These are phyloP conservation scores for Amblyopsis hoosieri DNA, from an alignment of 2,797 vertebrate genomes.

Conservation along the genomic window DNA sequence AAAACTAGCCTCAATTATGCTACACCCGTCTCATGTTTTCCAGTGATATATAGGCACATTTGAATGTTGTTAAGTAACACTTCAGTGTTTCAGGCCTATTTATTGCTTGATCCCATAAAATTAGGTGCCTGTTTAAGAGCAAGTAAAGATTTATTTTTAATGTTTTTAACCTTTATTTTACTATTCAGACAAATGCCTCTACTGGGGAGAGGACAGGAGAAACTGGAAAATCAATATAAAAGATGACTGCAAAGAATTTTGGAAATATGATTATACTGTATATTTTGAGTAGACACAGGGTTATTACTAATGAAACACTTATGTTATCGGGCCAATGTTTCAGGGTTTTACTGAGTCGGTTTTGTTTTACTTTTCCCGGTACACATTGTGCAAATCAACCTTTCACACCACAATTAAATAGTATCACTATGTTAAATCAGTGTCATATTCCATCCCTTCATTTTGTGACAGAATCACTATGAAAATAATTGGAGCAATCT, in stretches of 20 bases:
- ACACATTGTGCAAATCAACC: background rate
- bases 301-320: conserved; percentile 31
- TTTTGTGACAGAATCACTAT: background rate
- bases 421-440: background rate
- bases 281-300: conserved; percentile 9
- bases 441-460: background rate
- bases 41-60: too few relatives aligned
- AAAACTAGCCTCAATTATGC: too few relatives aligned
- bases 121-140: background rate
- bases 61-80: too few relatives aligned
- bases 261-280: conserved; percentile 40
- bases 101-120: too few relatives aligned
- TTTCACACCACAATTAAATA: background rate
- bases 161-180: too few relatives aligned
- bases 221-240: background rate
- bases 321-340: conserved; percentile 12
- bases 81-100: too few relatives aligned
- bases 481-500: conserved; percentile 2
- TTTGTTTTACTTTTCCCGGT: too few relatives aligned
- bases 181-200: too few relatives aligned
- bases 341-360: conserved; percentile 10
- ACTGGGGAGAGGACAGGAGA: too few relatives aligned
- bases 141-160: background rate
- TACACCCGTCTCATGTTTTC: too few relatives aligned
- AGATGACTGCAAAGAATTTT: conserved; percentile 36